Conservation (phyloP, 2,797 vertebrate species). For the Rhadinocentrus ornatus region DNA sequence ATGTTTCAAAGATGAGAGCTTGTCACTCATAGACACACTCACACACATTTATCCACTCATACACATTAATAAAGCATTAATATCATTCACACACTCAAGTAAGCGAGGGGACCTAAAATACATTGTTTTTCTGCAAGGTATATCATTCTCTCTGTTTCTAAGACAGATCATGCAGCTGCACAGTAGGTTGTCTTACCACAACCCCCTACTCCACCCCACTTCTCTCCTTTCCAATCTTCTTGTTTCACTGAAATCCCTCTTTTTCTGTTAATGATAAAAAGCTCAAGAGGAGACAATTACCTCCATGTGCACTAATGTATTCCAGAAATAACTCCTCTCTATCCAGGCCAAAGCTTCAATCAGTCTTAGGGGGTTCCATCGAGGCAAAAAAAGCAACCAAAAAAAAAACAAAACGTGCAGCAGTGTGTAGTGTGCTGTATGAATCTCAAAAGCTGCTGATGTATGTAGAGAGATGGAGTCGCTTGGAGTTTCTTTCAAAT, state of each 20-base stretch:
- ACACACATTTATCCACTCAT: constrained; percentile 12
- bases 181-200: constrained; percentile 4
- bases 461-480: constrained; percentile 17
- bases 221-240: constrained; percentile 11
- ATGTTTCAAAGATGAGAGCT: constrained; percentile 37
- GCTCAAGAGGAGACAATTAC: constrained; percentile 78
- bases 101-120: constrained; percentile 34
- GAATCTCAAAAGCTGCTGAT: constrained; percentile 45
- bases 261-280: constrained; percentile 63
- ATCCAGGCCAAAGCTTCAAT: constrained; percentile 77
- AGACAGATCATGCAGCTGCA: background rate
- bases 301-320: constrained; percentile 67
- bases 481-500: constrained; percentile 6
- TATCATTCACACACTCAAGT: background rate
- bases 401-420: constrained; percentile 41
- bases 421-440: constrained; percentile 32
- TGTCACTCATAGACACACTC: constrained; percentile 33
- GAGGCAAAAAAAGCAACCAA: constrained; percentile 46
- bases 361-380: constrained; percentile 64
- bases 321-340: constrained; percentile 79
- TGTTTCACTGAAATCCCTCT: constrained; percentile 52
- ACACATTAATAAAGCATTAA: constrained; percentile 21
- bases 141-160: background rate
- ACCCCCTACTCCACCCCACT: background rate
- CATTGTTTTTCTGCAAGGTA: background rate